Evolutionary conservation across 2,113 vertebrate species (phyloP).

Genomic region (Argyrosomus japonicus): DNA sequence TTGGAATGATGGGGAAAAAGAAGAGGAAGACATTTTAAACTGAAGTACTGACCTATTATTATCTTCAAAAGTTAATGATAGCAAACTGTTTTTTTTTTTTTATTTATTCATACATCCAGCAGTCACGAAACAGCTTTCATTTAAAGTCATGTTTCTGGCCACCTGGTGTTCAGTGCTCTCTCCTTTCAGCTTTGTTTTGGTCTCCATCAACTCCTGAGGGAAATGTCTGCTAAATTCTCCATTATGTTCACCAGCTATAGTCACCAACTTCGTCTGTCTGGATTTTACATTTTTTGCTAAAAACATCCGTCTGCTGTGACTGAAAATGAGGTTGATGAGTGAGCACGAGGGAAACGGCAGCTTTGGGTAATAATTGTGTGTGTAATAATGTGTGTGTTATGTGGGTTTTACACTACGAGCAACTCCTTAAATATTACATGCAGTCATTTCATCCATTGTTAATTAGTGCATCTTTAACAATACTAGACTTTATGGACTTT

Average conservation of each 20-base stretch:
- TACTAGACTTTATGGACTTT: not conserved
- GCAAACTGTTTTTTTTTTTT: not conserved
- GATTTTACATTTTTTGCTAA: not conserved
- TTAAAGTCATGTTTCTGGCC: not conserved
- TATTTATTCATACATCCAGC: not conserved
- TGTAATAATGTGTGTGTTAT: too few species aligned
- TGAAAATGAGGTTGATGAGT: not conserved
- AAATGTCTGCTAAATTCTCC: not conserved
- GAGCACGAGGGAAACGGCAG: too few species aligned
- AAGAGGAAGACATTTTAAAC: too few species aligned
- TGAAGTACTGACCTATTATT: not conserved
- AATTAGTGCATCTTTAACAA: not conserved
- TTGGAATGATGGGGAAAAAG: conserved; percentile 18
- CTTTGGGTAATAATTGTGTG: too few species aligned
- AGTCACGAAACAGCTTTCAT: not conserved
- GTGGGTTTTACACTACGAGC: too few species aligned
- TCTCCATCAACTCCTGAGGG: not conserved
- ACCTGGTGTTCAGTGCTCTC: not conserved
- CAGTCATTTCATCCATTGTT: too few species aligned
- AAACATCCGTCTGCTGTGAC: not conserved
- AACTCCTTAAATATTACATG: too few species aligned
- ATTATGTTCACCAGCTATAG: not conserved
- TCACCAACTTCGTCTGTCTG: not conserved
- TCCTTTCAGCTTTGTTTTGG: not conserved
- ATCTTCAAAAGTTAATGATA: not conserved